Conservation (phyloP, 37 sponge, comb jelly and placozoan genomes). For the Beroe forskalii region DNA sequence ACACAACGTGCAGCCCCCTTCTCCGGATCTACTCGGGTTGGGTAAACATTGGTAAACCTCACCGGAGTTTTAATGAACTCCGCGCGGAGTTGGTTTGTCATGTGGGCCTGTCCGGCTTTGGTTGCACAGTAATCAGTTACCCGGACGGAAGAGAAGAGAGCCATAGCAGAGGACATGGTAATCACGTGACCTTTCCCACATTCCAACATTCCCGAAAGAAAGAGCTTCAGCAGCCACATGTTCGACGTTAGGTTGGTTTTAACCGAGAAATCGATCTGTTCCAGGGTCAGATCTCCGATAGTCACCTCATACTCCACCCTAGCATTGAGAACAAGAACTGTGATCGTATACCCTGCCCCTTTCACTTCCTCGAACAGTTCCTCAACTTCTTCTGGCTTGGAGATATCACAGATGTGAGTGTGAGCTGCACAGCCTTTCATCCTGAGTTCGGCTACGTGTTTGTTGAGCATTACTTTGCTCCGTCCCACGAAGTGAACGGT, state of each 20-base stretch:
- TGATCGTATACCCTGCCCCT: not conserved
- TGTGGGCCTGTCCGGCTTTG: conserved; percentile 13
- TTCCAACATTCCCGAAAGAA: not conserved
- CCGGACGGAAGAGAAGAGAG: not conserved
- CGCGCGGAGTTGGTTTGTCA: not conserved
- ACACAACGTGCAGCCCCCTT: not conserved
- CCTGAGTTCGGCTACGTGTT: not conserved
- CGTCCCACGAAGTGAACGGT: conserved; percentile 14
- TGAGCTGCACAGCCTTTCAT: not conserved
- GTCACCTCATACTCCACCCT: not conserved
- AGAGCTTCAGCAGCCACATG: conserved; percentile 18
- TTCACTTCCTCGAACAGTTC: not conserved
- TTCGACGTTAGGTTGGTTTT: not conserved
- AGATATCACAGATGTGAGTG: conserved; percentile 40
- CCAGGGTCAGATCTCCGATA: conserved; percentile 9
- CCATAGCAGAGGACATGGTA: conserved; percentile 8
- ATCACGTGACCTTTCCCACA: conserved; percentile 14
- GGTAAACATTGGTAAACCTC: not conserved
- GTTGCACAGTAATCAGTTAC: conserved; percentile 33
- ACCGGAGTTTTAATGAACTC: not conserved
- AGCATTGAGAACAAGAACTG: conserved; percentile 32
- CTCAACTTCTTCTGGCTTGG: conserved; percentile 41
- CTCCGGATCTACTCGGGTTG: not conserved
- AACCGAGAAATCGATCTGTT: not conserved
- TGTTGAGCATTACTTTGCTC: not conserved